Evolutionary conservation across 2,797 vertebrate genomes (phyloP).

Genomic region (Vireo griseus): DNA sequence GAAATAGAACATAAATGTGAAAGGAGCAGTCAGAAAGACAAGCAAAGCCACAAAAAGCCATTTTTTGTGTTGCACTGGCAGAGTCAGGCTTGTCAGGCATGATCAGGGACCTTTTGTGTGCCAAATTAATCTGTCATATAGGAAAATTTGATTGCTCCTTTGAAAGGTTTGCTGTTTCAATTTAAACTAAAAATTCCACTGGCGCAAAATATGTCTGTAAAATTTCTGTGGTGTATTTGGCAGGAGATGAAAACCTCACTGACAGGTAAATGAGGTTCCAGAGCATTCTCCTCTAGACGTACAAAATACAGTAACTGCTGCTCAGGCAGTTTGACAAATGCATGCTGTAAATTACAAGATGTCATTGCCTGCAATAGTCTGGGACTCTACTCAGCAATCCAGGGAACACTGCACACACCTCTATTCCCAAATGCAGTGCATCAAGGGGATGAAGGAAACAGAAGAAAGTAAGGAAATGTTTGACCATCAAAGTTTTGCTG

Average conservation of each 20-base stretch:
- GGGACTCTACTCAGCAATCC: not conserved
- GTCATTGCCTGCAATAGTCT: not conserved
- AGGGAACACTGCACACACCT: not conserved
- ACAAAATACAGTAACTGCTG: not conserved
- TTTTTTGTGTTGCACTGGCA: not conserved
- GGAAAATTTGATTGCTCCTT: not conserved
- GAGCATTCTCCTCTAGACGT: not conserved
- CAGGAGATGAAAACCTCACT: not conserved
- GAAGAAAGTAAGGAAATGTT: not conserved
- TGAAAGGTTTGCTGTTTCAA: not conserved
- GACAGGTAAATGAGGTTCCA: not conserved
- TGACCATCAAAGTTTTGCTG: not conserved
- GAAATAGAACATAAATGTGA: not conserved
- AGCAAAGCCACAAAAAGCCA: not conserved
- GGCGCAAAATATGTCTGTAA: not conserved
- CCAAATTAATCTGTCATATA: not conserved
- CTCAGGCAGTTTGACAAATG: not conserved
- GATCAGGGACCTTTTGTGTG: not conserved
- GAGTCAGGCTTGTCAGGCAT: not conserved
- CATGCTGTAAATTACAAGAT: not conserved
- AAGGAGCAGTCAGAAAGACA: not conserved
- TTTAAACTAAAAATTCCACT: not conserved
- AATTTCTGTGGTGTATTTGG: not conserved
- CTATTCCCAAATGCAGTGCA: accelerated
- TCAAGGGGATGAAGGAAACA: not conserved